Evolutionary conservation across 2,888 invertebrate species (phyloP), one percentile per base, ranked within the genome.

Genomic region (Polyploca ridens): DNA sequence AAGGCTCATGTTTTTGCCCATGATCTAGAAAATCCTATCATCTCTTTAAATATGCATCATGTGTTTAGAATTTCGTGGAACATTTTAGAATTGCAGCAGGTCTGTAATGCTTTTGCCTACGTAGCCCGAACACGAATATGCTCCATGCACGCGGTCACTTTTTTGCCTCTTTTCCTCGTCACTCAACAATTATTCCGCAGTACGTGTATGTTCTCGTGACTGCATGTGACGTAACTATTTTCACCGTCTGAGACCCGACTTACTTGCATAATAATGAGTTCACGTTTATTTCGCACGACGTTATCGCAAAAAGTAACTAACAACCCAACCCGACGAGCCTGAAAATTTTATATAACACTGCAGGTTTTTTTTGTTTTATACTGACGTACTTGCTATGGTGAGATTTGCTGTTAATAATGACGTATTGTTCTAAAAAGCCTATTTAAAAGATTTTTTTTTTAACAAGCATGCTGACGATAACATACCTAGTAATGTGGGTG

Each of bases 191-290:
- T 73, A 73, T 66, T 70, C 67, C 62, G 65, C 71, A 3, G 61
- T 27, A 19, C 60, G 61, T 61, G 74, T 74, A 71, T 76, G 73
- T 72, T 75, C 75, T 79, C 82, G 79, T 79, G 83, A 76, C 78
- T 75, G 74, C 70, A 71, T 77, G 71, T 85, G 83, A 83, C 78
- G 84, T 81, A 85, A 86, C 77, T 72, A 79, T 82, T 83, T 85
- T 84, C 80, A 79, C 83, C 78, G 78, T 72, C 78, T 75, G 76
- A 73, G 72, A 73, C 77, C 73, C 68, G 71, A 75, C 77, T 73
- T 66, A 71, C 78, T 82, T 84, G 82, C 82, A 84, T 84, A 85
- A 81, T 82, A 81, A 81, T 78, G 75, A 79, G 78, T 76, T 74
- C 80, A 79, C 79, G 82, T 79, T 78, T 77, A 76, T 79, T 81